phyloP scores from a whole-genome alignment of 2,113 vertebrate species.

The Cheirogaleus medius region DNA sequence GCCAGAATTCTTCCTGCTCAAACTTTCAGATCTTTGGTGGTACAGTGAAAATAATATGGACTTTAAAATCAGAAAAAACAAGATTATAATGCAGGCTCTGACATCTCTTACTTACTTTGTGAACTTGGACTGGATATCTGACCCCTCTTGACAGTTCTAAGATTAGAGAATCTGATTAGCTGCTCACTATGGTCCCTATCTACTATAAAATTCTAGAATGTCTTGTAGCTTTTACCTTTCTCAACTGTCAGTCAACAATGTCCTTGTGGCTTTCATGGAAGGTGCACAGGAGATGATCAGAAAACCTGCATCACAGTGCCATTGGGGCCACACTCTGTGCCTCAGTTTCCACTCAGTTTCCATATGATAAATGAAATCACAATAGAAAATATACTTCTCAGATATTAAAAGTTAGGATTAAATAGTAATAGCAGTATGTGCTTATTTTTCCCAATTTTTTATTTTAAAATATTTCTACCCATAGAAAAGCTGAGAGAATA shows the following conservation, averaged over 20 bases:
- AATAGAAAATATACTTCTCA: neutral
- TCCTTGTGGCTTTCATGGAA: neutral
- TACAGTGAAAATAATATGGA: neutral
- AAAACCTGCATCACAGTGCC: too few relatives aligned
- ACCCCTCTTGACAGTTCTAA: neutral
- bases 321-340: neutral
- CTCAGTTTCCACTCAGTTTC: neutral
- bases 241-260: neutral
- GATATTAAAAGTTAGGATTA: neutral
- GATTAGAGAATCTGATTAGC: neutral
- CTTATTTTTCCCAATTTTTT: neutral
- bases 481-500: neutral
- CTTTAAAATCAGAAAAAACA: neutral
- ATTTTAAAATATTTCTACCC: neutral
- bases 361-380: neutral
- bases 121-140: neutral
- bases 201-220: neutral
- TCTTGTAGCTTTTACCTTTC: neutral
- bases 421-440: neutral
- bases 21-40: neutral
- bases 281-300: neutral
- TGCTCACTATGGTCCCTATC: neutral
- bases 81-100: neutral
- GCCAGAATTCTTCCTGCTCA: slow-evolving; percentile 49
- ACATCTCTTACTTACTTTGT: neutral